Percentiles rank a stretch among this genome's conserved stretches.
phyloP scores from a whole-genome alignment of 2,888 invertebrate species.

The Nymphalis c-album region DNA sequence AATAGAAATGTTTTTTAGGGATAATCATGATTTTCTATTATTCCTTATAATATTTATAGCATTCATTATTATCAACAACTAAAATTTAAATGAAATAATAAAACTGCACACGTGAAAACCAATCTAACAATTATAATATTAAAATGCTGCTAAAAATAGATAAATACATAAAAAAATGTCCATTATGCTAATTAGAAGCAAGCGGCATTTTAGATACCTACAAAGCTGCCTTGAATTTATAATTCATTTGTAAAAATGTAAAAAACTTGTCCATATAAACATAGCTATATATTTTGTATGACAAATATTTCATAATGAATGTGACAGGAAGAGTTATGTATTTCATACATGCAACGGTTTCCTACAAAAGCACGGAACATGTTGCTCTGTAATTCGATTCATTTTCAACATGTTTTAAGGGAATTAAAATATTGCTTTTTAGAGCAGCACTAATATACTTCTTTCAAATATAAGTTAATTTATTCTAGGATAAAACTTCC shows the following conservation, averaged over 20 bases:
- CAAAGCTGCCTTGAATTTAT: background rate
- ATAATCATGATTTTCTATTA: too few relatives aligned
- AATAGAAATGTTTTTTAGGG: too few relatives aligned
- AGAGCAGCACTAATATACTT: background rate
- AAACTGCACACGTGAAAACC: too few relatives aligned
- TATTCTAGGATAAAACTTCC: background rate
- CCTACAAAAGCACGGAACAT: conserved; percentile 1
- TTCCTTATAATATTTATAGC: too few relatives aligned
- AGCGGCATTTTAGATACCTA: background rate
- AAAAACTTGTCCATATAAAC: background rate
- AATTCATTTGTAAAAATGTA: background rate
- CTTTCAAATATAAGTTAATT: background rate
- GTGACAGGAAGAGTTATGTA: conserved; percentile 10
- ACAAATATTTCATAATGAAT: background rate
- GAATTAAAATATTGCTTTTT: conserved; percentile 3
- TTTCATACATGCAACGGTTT: conserved; percentile 7
- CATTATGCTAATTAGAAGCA: background rate
- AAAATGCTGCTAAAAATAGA: too few relatives aligned
- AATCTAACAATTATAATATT: too few relatives aligned
- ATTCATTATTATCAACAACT: too few relatives aligned
- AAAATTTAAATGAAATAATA: too few relatives aligned
- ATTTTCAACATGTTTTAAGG: conserved; percentile 2
- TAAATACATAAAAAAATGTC: background rate
- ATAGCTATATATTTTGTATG: background rate
- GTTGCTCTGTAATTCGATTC: background rate